Evolutionary conservation across 2,797 vertebrate genomes (phyloP).

Genomic region (Aselliscus stoliczkanus): DNA sequence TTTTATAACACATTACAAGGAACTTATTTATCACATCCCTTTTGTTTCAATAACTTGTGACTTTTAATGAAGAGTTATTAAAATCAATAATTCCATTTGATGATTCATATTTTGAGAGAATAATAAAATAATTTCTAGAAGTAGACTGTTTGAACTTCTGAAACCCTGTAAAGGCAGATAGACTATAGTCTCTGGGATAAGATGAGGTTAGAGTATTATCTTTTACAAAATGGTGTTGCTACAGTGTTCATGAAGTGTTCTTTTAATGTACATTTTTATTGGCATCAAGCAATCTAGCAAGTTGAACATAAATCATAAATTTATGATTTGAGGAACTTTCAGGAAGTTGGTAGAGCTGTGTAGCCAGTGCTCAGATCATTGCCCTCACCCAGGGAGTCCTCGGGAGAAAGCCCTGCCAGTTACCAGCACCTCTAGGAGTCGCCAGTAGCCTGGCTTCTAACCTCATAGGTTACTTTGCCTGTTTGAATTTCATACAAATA

Average conservation of each 20-base stretch:
- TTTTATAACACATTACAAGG: neutral
- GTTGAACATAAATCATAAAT: neutral
- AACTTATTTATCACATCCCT: neutral
- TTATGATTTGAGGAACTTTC: neutral
- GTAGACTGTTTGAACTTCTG: neutral
- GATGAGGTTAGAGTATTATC: neutral
- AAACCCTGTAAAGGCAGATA: neutral
- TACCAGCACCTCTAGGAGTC: neutral
- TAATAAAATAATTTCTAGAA: neutral
- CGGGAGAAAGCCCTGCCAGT: neutral
- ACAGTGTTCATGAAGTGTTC: neutral
- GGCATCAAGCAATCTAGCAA: neutral
- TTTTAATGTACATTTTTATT: neutral
- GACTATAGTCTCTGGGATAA: neutral
- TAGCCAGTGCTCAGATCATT: neutral
- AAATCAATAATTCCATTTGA: neutral
- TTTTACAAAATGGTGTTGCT: neutral
- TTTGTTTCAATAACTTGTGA: neutral
- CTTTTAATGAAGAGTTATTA: neutral
- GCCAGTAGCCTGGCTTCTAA: neutral
- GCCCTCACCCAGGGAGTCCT: neutral
- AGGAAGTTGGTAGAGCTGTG: neutral
- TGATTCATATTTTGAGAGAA: neutral
- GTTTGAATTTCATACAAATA: neutral
- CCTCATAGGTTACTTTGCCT: neutral